Conservation (phyloP, 2,113 vertebrate species). For the Hyla sarda region DNA sequence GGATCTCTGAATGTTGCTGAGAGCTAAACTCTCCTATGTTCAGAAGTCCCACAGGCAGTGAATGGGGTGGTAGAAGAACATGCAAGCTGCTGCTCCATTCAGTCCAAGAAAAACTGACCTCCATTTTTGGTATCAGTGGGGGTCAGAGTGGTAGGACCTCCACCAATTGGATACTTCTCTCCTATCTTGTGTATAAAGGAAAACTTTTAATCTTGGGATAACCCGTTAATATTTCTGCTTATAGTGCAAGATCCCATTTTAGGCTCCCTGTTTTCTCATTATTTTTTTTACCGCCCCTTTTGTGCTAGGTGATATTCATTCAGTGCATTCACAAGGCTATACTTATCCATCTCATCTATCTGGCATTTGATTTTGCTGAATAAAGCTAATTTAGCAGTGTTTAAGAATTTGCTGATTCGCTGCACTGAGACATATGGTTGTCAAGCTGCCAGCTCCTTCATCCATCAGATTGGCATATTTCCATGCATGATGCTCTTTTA, state of each 20-base stretch:
- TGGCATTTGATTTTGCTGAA: constrained; percentile 7
- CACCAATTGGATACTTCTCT: too few species aligned
- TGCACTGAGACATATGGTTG: constrained; percentile 1
- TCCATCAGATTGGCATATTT: background rate
- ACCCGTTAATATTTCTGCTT: too few species aligned
- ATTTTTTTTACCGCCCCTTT: background rate
- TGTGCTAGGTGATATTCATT: background rate
- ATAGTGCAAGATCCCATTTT: background rate
- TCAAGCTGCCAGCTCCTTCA: background rate
- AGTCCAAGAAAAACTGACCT: too few species aligned
- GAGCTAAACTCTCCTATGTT: too few species aligned
- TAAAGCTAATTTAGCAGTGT: constrained; percentile 27
- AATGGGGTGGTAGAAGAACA: too few species aligned
- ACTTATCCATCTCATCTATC: background rate
- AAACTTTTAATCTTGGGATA: too few species aligned
- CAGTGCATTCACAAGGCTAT: background rate
- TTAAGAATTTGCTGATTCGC: constrained; percentile 25
- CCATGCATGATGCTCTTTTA: background rate
- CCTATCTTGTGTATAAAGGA: too few species aligned
- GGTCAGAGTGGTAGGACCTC: too few species aligned
- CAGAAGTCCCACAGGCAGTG: too few species aligned
- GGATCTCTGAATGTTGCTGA: too few species aligned
- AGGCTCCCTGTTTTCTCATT: background rate
- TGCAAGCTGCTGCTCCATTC: too few species aligned
- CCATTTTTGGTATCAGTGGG: too few species aligned